Evolutionary conservation across 2,888 invertebrate species (phyloP), one percentile per base, ranked within the genome.

Genomic region (Ornithoptera priamus): DNA sequence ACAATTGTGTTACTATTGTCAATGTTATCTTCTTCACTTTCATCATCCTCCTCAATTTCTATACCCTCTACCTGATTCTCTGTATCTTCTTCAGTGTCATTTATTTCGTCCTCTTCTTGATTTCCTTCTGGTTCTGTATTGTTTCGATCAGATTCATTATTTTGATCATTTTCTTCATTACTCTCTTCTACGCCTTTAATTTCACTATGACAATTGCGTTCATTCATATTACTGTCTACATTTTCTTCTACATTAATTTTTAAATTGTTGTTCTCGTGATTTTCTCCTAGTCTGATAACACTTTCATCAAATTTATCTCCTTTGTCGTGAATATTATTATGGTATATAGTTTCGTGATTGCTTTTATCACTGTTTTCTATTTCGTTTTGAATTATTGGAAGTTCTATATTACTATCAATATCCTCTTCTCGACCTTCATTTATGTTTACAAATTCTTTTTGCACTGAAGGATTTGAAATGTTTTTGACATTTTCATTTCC

Each of bases 201-300:
- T 57, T 57, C 22, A 57, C n/a, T 36, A 20, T 50, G 22, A 62
- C 7, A 24, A 62, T 8, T 24, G 12, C 5, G 7, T 36, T 60
- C 36, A 6, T 58, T 30, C 18, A 60, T 60, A 1, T 36, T 18
- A 70, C 53, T 46, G 57, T 65, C 75, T 24, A 71, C 68, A 22
- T 75, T 69, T 65, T 75, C 64, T 66, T 72, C 71, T 20, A 67
- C 57, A 50, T 72, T 65, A n/a, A 70, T 72, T 58, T 46, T n/a
- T n/a, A 39, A 39, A 39, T 68, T 67, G 12, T n/a, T 71, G 50
- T 59, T 64, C 42, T 73, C 68, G 8, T 65, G 60, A 67, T 70
- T 70, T 58, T 71, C 69, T 60, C 20, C 18, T 57, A 20, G n/a
- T 20, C 8, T 22, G 0, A 18, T 12, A 24, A 58, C 15, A 58